A percentile compares a stretch with the other conserved stretches of the same genome.
These are phyloP conservation scores for Orbicella faveolata DNA, from an alignment of 64 coral and sea anemone species.

Conservation along the genomic window DNA sequence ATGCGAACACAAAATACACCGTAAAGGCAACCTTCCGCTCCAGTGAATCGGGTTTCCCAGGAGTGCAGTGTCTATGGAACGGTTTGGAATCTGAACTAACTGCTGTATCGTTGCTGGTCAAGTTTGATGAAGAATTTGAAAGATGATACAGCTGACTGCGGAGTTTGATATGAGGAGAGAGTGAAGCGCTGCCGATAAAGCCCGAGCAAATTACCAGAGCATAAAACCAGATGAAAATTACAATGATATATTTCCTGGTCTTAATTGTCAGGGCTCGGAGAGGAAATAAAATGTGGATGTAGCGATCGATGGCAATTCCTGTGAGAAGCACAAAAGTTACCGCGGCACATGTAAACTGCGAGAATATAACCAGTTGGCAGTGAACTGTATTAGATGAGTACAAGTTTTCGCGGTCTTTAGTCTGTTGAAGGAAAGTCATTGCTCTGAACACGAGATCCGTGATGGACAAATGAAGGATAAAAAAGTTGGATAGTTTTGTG, in stretches of 20 bases:
- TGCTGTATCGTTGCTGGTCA: neutral
- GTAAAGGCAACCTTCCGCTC: constrained; percentile 27
- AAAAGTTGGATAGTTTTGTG: constrained; percentile 15
- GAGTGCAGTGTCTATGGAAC: neutral
- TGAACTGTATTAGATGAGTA: neutral
- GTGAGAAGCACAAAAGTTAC: constrained; percentile 29
- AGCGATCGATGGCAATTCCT: constrained; percentile 50
- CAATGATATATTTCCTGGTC: neutral
- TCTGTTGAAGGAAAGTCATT: neutral
- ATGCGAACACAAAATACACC: constrained; percentile 33
- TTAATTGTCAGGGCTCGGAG: constrained; percentile 1
- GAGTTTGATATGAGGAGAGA: neutral
- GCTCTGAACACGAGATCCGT: constrained; percentile 44
- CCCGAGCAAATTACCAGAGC: constrained; percentile 3
- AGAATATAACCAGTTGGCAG: constrained; percentile 30
- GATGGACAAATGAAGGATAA: constrained; percentile 17
- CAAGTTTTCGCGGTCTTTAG: neutral
- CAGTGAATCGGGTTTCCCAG: neutral
- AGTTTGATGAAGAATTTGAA: neutral
- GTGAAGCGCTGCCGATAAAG: constrained; percentile 17
- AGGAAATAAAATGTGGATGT: constrained; percentile 45
- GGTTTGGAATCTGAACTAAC: neutral
- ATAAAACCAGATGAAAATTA: constrained; percentile 37
- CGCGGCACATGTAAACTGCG: constrained; percentile 27
- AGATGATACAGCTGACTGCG: neutral